These are phyloP conservation scores for Homarus gammarus DNA, from an alignment of 2,888 invertebrate genomes.

Conservation along the genomic window DNA sequence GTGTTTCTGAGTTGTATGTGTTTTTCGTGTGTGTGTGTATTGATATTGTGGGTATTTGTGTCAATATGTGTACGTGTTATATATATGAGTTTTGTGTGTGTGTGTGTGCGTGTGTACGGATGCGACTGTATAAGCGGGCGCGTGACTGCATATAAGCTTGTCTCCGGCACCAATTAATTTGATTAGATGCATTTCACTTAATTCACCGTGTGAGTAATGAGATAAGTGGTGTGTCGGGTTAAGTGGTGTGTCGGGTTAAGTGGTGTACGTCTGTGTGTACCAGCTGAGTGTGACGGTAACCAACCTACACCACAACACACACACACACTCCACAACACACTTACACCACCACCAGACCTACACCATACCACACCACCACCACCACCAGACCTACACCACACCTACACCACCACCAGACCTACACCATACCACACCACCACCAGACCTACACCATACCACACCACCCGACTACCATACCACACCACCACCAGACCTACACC, in stretches of 20 bases:
- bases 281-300: background rate
- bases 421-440: too few relatives aligned
- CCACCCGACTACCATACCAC: background rate
- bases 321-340: slow-evolving; percentile 3
- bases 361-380: too few relatives aligned
- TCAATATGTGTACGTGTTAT: slow-evolving; percentile 32
- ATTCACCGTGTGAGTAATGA: slow-evolving; percentile 42
- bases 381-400: too few relatives aligned
- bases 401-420: too few relatives aligned
- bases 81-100: too few relatives aligned
- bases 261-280: background rate
- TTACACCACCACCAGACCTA: background rate
- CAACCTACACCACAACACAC: background rate
- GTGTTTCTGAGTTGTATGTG: slow-evolving; percentile 27
- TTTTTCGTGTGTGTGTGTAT: slow-evolving; percentile 12
- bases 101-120: slow-evolving; percentile 36
- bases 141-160: slow-evolving; percentile 2
- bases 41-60: slow-evolving; percentile 36
- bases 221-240: slow-evolving; percentile 43
- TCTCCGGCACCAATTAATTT: slow-evolving; percentile 45
- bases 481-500: background rate
- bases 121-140: background rate
- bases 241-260: background rate
- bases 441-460: background rate
- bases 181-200: slow-evolving; percentile 52